Percentiles rank a stretch among this genome's conserved stretches.
Evolutionary conservation across 2,113 vertebrate genomes (phyloP).

Genomic region (Petromus typicus): DNA sequence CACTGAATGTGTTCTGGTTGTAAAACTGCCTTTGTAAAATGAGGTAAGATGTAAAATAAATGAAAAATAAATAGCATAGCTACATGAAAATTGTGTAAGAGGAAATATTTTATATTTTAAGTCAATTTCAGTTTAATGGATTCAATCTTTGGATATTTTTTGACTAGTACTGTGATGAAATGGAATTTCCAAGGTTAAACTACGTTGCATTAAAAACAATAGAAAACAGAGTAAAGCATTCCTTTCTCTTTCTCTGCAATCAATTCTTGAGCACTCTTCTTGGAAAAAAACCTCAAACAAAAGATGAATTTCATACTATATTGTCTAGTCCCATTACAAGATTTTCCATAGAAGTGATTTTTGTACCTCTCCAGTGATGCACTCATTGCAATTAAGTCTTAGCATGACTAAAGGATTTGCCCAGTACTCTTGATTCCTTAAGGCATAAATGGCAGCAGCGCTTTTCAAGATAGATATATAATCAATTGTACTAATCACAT

Average conservation of each 20-base stretch:
- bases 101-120: slow-evolving; percentile 39
- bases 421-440: not conserved
- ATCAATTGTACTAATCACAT: slow-evolving; percentile 19
- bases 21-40: slow-evolving; percentile 40
- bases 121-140: slow-evolving; percentile 28
- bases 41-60: slow-evolving; percentile 26
- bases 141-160: slow-evolving; percentile 5
- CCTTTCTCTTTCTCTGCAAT: not conserved
- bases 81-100: not conserved
- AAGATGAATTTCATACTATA: not conserved
- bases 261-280: not conserved
- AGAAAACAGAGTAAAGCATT: not conserved
- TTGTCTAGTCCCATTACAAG: not conserved
- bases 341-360: slow-evolving; percentile 51
- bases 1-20: slow-evolving; percentile 18
- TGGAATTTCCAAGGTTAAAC: slow-evolving; percentile 42
- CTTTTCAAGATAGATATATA: not conserved
- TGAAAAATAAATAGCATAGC: slow-evolving; percentile 2
- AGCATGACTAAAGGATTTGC: not conserved
- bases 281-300: not conserved
- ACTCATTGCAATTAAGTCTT: not conserved
- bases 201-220: not conserved
- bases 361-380: not conserved
- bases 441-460: not conserved
- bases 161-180: slow-evolving; percentile 2